Base-by-base conservation (phyloP, 2,113 vertebrate species). In the Sapajus apella region DNA sequence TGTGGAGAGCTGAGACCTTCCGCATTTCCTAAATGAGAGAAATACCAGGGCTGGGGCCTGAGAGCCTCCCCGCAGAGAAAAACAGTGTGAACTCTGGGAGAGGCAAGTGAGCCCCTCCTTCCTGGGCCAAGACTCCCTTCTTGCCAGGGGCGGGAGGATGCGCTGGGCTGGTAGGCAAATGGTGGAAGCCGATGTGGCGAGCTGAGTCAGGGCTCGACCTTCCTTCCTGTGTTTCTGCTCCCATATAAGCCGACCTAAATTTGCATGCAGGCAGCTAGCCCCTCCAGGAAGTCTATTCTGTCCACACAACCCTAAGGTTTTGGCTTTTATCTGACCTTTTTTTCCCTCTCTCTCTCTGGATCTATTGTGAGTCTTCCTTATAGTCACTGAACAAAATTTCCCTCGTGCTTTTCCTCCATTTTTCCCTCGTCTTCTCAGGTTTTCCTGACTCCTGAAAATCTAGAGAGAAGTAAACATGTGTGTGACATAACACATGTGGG, bases 201-300 rank as follows among this genome's bases (percentile, higher is more conserved):
- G 72, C 32, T 55, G 88, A 84, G 79, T 58, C 37, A 27, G 23
- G 20, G 35, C 56, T 81, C 40, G 55, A 32, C 2, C 13, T 68
- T 83, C 30, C 82, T 95, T 96, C 90, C 95, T 87, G 70, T 81
- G 84, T 50, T 91, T 92, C 75, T 82, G 85, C 32, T 76, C 56
- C 30, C 2, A 5, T 20, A 18, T 35, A 91, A 88, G 21, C 40
- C 68, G 82, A 82, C 1, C 30, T 68, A 96, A 86, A 91, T 91
- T 35, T 61, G 5, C 88, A 97, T 94, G 97, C 72, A 91, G 95
- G 52, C 16, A 96, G 64, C 14, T 17, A 88, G n/a, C 7, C 81
- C 32, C 20, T 50, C 56, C 11, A 16, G 64, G 85, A 50, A 90
- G 20, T 32, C 32, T 81, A 16, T 37, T 81, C 30, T 43, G 88